phyloP scores from a whole-genome alignment of 2,888 invertebrate species.

The Argyresthia albistria region DNA sequence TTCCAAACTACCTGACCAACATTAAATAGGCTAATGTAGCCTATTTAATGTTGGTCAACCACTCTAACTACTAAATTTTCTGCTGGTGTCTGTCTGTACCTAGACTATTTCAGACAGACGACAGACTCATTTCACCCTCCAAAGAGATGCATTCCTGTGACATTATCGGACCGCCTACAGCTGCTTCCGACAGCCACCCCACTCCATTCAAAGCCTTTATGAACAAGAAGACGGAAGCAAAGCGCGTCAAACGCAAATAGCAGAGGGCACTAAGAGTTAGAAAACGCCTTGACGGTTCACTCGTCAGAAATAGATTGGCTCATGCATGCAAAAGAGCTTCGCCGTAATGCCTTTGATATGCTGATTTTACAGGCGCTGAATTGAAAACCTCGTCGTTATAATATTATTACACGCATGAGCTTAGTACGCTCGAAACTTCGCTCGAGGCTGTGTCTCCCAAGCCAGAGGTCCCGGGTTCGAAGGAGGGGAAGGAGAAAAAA shows the following conservation, averaged over 20 bases:
- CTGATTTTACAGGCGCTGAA: conserved; percentile 2
- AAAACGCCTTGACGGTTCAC: not conserved
- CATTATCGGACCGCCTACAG: not conserved
- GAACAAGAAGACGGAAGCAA: not conserved
- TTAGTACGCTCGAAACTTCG: too few species aligned
- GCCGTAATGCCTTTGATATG: not conserved
- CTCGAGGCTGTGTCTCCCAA: too few species aligned
- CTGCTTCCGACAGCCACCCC: not conserved
- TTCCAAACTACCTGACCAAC: too few species aligned
- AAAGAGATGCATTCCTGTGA: not conserved
- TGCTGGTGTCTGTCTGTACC: too few species aligned
- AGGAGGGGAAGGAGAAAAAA: too few species aligned
- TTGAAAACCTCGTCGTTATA: not conserved
- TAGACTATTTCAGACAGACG: too few species aligned
- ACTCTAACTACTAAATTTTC: too few species aligned
- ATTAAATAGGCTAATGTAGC: too few species aligned
- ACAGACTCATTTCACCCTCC: not conserved
- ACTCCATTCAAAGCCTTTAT: conserved; percentile 2
- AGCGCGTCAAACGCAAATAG: conserved; percentile 1
- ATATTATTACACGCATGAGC: too few species aligned
- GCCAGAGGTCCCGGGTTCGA: too few species aligned
- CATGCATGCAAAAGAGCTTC: not conserved
- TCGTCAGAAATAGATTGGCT: not conserved
- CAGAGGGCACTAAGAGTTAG: not conserved
- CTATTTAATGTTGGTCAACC: too few species aligned